phyloP scores from a whole-genome alignment of 2,113 vertebrate species.

The Chaetorhynchus papuensis region DNA sequence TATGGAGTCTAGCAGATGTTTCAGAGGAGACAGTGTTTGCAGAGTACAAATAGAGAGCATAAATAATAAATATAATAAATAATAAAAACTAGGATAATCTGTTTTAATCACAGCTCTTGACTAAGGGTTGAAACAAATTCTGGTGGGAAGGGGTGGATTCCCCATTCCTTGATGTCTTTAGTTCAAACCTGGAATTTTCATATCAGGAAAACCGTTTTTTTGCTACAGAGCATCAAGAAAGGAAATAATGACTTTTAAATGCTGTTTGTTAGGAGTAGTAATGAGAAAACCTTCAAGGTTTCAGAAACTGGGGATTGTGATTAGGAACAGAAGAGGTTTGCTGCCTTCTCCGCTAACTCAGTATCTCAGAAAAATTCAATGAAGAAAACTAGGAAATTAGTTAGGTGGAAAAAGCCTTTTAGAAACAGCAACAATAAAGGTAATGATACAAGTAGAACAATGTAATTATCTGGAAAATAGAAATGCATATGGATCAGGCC shows the following conservation, averaged over 20 bases:
- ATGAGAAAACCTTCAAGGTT: background rate
- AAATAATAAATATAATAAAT: background rate
- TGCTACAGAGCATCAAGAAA: background rate
- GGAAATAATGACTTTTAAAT: background rate
- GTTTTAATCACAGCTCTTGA: background rate
- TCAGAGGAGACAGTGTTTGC: background rate
- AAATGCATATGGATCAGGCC: background rate
- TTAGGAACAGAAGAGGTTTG: background rate
- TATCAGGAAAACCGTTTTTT: background rate
- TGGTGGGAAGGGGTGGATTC: background rate
- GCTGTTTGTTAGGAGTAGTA: background rate
- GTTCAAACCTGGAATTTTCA: background rate
- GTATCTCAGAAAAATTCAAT: background rate
- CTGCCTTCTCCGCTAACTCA: background rate
- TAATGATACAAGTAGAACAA: background rate
- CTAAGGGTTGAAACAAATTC: background rate
- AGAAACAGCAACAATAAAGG: background rate
- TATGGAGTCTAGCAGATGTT: background rate
- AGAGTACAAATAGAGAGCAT: background rate
- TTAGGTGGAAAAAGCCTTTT: background rate
- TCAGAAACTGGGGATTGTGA: background rate
- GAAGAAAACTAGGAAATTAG: background rate
- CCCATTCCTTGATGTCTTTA: background rate
- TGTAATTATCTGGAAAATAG: constrained; percentile 15
- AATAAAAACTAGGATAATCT: background rate